Percentiles rank a stretch among this genome's conserved stretches.
Conservation (phyloP, 2,797 vertebrate species). For the Rhynchotus rufescens region DNA sequence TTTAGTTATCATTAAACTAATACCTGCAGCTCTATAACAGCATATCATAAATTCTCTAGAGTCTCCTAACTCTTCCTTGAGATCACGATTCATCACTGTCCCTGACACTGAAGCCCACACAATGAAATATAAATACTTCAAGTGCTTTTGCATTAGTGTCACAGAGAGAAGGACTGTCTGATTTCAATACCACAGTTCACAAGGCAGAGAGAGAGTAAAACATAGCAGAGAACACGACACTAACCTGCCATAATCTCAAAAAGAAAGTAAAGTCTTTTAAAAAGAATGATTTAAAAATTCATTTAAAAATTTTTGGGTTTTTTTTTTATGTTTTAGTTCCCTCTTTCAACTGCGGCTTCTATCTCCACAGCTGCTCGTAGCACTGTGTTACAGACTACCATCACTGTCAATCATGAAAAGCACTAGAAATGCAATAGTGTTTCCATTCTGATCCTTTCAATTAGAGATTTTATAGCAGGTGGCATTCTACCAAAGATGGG, state of each 20-base stretch:
- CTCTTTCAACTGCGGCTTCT: background rate
- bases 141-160: background rate
- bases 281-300: background rate
- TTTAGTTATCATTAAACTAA: background rate
- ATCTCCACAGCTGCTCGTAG: background rate
- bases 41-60: background rate
- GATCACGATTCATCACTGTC: background rate
- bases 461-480: background rate
- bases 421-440: background rate
- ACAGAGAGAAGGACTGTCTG: background rate
- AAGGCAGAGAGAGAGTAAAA: background rate
- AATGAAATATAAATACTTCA: background rate
- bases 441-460: background rate
- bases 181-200: background rate
- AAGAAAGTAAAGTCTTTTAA: background rate
- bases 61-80: constrained; percentile 14
- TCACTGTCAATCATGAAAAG: background rate
- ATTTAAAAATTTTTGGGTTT: background rate
- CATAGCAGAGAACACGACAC: background rate
- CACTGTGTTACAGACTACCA: background rate
- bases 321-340: background rate
- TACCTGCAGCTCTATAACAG: background rate
- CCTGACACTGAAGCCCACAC: background rate
- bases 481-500: background rate
- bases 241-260: background rate